phyloP scores from a whole-genome alignment of 2,888 invertebrate species.

The Lithophane leautieri region DNA sequence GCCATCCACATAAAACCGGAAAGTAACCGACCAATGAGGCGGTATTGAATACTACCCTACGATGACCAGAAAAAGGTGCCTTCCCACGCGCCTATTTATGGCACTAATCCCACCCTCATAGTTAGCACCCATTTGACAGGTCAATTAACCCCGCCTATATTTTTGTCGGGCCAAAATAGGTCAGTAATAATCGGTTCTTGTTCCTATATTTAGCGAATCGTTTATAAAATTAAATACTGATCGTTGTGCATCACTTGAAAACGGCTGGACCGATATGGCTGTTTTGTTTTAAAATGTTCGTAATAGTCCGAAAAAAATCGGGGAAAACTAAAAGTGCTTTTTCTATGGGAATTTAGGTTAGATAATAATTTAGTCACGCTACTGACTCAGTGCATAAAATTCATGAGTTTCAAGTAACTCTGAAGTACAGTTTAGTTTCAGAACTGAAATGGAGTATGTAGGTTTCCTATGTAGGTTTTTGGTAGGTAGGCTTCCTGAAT shows the following conservation, averaged over 20 bases:
- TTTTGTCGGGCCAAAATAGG: constrained; percentile 50
- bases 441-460: not conserved
- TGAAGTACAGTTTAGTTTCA: not conserved
- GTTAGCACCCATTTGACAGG: constrained; percentile 53
- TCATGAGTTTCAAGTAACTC: not conserved
- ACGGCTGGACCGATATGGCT: not conserved
- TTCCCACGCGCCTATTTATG: constrained; percentile 49
- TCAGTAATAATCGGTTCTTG: constrained; percentile 30
- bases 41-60: constrained; percentile 24
- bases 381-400: not conserved
- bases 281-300: not conserved
- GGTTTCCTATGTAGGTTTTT: too few relatives aligned
- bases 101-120: constrained; percentile 46
- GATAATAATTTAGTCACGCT: not conserved
- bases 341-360: not conserved
- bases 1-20: constrained; percentile 36
- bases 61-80: constrained; percentile 25
- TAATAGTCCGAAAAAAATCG: not conserved
- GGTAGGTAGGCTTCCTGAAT: not conserved
- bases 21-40: constrained; percentile 36
- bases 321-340: not conserved
- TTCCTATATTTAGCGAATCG: constrained; percentile 16
- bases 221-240: not conserved
- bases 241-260: not conserved
- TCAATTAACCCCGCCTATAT: constrained; percentile 58